These are phyloP conservation scores for Sphaerophoria rueppellii DNA, from an alignment of 2,888 invertebrate genomes.

Conservation along the genomic window DNA sequence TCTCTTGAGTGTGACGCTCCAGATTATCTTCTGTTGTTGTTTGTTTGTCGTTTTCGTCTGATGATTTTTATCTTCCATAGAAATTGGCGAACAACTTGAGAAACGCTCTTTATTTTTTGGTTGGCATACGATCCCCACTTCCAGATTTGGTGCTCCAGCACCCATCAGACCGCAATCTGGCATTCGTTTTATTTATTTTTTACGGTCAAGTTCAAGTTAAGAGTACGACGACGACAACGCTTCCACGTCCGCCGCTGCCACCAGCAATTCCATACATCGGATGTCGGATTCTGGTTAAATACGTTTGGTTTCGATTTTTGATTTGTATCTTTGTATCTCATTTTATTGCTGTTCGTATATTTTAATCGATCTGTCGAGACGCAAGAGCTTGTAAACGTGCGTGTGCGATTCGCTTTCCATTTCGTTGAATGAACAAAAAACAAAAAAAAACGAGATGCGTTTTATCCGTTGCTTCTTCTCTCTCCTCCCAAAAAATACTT, in stretches of 20 bases:
- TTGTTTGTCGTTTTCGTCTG: conserved; percentile 44
- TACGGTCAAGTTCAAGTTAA: conserved; percentile 72
- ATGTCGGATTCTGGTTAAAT: conserved; percentile 12
- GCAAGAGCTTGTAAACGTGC: conserved; percentile 33
- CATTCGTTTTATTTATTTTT: conserved; percentile 66
- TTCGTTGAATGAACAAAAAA: conserved; percentile 41
- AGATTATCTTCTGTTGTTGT: conserved; percentile 17
- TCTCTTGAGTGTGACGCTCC: conserved; percentile 43
- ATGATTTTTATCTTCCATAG: conserved; percentile 45
- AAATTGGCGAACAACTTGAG: conserved; percentile 28
- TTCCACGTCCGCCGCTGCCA: neutral
- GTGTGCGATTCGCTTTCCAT: conserved; percentile 50
- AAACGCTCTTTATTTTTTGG: neutral
- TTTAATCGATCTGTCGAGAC: conserved; percentile 36
- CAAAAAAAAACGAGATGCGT: conserved; percentile 30
- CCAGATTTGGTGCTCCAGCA: conserved; percentile 40
- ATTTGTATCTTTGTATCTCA: conserved; percentile 31
- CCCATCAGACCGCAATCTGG: neutral
- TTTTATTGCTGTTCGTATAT: conserved; percentile 14
- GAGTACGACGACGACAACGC: conserved; percentile 33
- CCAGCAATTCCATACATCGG: conserved; percentile 47
- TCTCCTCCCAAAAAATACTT: conserved; percentile 5
- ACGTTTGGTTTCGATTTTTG: conserved; percentile 6
- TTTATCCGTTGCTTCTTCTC: conserved; percentile 19
- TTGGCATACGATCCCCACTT: conserved; percentile 24